Evolutionary conservation across 2,888 invertebrate species (phyloP), one percentile per base, ranked within the genome.

Genomic region (Drosophila neotestacea): DNA sequence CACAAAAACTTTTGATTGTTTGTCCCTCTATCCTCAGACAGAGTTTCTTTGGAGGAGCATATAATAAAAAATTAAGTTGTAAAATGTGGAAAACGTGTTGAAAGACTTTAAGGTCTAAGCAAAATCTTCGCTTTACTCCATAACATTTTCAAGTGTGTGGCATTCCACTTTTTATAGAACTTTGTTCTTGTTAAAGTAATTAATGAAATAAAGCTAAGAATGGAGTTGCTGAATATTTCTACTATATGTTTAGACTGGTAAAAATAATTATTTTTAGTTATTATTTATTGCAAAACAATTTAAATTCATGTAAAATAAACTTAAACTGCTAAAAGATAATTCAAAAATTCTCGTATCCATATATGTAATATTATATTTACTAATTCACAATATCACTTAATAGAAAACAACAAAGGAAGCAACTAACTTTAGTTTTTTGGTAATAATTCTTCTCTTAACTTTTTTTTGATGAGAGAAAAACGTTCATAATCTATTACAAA

Each of bases 41-140:
- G 73, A 38, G 76, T 36, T 70, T 62, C 58, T 36, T 59, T 58
- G 36, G 22, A 22, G 56, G 51, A 13, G 39, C 63, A 52, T 58
- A 69, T 64, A 73, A 88, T 73, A 77, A 79, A 76, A 82, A 72
- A 85, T 85, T 79, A 81, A 87, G 85, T 87, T 85, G 89, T 88
- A 79, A 85, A 87, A 72, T 73, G 77, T 65, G 65, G 27, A 73
- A 85, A 87, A 79, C 83, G 82, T 89, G 89, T 79, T 79, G 87
- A 84, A 79, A 75, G 81, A 64, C 59, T 68, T 77, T 62, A 34
- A 47, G 70, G 69, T 62, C 65, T 60, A 46, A 73, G 36, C 73
- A 77, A 84, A 79, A 55, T 68, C 44, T 42, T 34, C 52, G 65
- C 42, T 70, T 67, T 66, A 39, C 16, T 22, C 42, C 39, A 47